Evolutionary conservation across 1,140 invertebrate genomes (phyloP).

Genomic region (Laupala kohalensis): DNA sequence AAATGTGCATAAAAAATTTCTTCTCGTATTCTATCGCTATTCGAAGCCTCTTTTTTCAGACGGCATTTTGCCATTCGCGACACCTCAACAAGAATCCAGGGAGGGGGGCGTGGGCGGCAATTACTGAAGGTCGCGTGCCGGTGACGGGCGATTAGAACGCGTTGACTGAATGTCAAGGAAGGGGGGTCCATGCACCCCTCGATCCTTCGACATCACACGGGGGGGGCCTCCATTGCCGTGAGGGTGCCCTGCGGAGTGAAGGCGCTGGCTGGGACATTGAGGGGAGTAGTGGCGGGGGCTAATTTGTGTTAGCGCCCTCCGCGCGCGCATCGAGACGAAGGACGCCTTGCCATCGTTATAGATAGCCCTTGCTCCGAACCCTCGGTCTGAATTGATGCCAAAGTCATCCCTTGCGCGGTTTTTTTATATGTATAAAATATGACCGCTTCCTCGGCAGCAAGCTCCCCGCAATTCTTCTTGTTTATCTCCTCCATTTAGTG

Average conservation of each 20-base stretch:
- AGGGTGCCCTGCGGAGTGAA: no score
- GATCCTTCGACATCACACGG: background rate
- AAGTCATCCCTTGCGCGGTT: background rate
- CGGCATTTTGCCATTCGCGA: no score
- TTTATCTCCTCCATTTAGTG: constrained; percentile 3
- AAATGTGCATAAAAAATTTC: no score
- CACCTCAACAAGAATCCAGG: no score
- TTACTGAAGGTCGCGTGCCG: background rate
- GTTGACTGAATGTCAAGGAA: background rate
- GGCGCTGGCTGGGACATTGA: no score
- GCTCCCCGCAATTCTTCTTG: constrained; percentile 5
- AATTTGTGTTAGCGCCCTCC: background rate
- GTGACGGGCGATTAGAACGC: background rate
- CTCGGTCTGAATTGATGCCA: background rate
- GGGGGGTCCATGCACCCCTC: background rate
- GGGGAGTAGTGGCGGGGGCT: no score
- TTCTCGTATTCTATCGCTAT: no score
- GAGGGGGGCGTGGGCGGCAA: background rate
- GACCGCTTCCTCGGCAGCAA: background rate
- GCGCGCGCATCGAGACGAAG: no score
- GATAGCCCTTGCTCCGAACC: background rate
- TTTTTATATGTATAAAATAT: background rate
- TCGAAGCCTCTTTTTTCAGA: no score
- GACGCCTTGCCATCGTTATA: background rate
- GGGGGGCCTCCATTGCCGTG: no score